Conservation (phyloP, 2,797 vertebrate genomes). For the Notolepis coatsorum region DNA sequence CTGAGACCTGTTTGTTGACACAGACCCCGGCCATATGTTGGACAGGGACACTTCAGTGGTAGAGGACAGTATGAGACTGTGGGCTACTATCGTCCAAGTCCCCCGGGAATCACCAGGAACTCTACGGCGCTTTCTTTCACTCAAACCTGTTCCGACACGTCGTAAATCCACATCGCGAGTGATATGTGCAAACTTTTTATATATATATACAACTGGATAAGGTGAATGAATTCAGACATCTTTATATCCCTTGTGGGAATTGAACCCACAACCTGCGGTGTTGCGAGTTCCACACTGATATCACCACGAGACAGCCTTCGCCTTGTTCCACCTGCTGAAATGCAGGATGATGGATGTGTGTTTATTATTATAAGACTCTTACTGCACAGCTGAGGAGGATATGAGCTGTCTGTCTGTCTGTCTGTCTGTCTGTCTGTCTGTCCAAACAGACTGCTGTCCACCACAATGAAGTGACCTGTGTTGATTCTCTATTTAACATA, state of each 20-base stretch:
- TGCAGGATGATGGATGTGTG: slow-evolving; percentile 5
- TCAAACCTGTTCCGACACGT: neutral
- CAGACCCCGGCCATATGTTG: slow-evolving; percentile 44
- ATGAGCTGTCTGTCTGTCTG: neutral
- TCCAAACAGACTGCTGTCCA: neutral
- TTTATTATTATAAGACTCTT: slow-evolving; percentile 24
- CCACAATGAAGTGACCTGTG: too few species aligned
- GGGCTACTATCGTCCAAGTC: neutral
- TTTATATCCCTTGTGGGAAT: neutral
- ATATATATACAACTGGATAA: neutral
- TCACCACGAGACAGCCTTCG: neutral
- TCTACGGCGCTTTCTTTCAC: neutral
- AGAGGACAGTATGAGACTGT: slow-evolving; percentile 35
- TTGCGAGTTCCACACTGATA: slow-evolving; percentile 8
- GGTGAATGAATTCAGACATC: neutral
- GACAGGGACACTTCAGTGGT: slow-evolving; percentile 21
- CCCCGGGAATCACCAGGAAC: neutral
- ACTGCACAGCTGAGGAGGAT: neutral
- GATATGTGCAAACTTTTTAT: neutral
- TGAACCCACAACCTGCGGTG: slow-evolving; percentile 13
- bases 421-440: neutral
- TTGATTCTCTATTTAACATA: neutral
- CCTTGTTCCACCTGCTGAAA: slow-evolving; percentile 17
- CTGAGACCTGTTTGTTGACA: slow-evolving; percentile 45
- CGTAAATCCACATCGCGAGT: neutral